Conservation (phyloP, 2,113 vertebrate species). For the Chaetodon trifascialis region DNA sequence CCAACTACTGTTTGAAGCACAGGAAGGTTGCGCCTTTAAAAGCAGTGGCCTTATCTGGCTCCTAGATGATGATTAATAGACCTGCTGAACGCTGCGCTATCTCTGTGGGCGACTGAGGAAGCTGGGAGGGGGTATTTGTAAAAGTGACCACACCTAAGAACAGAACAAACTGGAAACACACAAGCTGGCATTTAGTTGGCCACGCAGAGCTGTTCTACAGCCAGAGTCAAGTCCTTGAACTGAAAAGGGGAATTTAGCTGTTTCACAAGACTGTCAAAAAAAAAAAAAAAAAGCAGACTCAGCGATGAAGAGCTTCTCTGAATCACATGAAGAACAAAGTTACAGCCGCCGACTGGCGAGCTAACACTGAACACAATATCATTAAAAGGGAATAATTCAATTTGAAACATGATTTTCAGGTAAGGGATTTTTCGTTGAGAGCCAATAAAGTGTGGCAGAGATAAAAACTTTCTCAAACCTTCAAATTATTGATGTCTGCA, state of each 20-base stretch:
- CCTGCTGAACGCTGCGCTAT: constrained; percentile 23
- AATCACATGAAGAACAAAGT: not conserved
- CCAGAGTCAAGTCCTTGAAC: not conserved
- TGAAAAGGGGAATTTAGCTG: not conserved
- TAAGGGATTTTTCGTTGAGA: not conserved
- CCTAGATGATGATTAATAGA: constrained; percentile 70
- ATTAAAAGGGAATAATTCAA: not conserved
- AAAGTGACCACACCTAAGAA: constrained; percentile 60
- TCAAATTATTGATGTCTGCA: too few relatives aligned
- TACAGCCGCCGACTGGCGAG: too few relatives aligned
- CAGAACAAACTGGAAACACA: constrained; percentile 26
- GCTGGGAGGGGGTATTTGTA: constrained; percentile 48
- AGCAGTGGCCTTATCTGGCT: not conserved
- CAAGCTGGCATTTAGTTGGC: not conserved
- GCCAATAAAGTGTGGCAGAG: too few relatives aligned
- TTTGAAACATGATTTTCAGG: not conserved
- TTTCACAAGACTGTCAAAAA: not conserved
- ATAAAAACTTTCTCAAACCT: too few relatives aligned
- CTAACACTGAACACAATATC: not conserved
- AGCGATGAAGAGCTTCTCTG: not conserved
- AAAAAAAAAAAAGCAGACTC: not conserved
- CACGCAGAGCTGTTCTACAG: not conserved
- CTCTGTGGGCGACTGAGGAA: constrained; percentile 57
- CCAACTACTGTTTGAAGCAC: not conserved
- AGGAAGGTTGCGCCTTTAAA: constrained; percentile 16